Conservation (phyloP, 2,797 vertebrate genomes). For the Heliangelus exortis region DNA sequence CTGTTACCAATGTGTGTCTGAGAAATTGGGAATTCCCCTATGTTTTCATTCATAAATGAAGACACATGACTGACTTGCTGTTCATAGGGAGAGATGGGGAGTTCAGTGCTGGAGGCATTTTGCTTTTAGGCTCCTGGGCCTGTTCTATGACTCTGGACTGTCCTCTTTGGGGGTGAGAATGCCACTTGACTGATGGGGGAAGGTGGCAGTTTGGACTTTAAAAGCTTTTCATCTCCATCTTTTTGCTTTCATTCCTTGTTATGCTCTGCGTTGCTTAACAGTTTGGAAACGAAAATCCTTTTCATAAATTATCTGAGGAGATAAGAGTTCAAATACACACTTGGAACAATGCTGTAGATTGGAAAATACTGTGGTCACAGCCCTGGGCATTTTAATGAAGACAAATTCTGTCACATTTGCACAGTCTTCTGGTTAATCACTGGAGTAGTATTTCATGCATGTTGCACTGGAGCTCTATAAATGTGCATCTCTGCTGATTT, state of each 20-base stretch:
- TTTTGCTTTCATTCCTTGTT: neutral
- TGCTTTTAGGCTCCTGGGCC: neutral
- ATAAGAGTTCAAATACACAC: neutral
- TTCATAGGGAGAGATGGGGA: neutral
- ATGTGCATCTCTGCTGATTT: neutral
- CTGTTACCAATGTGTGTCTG: neutral
- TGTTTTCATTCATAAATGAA: neutral
- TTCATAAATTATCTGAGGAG: neutral
- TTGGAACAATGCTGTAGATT: neutral
- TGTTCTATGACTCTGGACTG: neutral
- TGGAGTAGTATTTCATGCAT: neutral
- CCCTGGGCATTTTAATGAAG: neutral
- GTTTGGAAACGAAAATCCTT: neutral
- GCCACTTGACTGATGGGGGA: neutral
- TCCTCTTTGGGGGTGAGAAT: neutral
- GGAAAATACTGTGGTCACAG: neutral
- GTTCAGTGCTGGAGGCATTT: neutral
- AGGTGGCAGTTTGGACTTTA: neutral
- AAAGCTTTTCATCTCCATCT: neutral
- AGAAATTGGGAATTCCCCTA: neutral
- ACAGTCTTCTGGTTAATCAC: neutral
- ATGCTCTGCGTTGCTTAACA: neutral
- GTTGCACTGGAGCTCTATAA: neutral
- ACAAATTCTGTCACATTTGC: neutral
- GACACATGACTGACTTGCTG: neutral